Conservation (phyloP, 1,140 invertebrate species). For the Araneus ventricosus region DNA sequence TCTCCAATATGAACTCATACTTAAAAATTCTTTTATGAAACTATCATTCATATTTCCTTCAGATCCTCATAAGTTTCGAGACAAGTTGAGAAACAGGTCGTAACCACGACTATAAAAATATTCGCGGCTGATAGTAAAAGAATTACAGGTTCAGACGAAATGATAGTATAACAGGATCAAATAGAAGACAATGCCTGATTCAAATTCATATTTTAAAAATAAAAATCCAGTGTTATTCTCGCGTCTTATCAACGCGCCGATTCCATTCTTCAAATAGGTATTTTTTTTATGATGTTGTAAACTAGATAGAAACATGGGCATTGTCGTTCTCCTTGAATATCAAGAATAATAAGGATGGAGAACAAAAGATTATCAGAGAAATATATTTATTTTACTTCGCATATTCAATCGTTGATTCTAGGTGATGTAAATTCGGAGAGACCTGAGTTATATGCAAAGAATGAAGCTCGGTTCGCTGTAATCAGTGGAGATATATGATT, state of each 20-base stretch:
- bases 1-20: not conserved
- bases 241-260: not conserved
- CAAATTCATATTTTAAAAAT: not conserved
- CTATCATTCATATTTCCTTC: not conserved
- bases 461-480: too few species aligned
- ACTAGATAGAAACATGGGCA: not conserved
- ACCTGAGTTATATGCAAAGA: not conserved
- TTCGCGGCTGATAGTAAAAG: not conserved
- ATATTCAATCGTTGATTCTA: not conserved
- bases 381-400: not conserved
- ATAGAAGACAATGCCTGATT: not conserved
- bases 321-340: not conserved
- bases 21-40: not conserved
- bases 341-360: not conserved
- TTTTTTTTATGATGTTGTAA: not conserved
- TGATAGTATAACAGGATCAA: not conserved
- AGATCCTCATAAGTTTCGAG: not conserved
- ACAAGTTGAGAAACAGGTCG: not conserved
- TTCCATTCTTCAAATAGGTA: not conserved
- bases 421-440: too few species aligned
- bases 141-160: constrained; percentile 7
- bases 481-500: too few species aligned
- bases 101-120: not conserved
- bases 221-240: not conserved
- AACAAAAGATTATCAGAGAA: not conserved